Evolutionary conservation across 2,797 vertebrate species (phyloP).

Genomic region (Rhyacichthys aspro): DNA sequence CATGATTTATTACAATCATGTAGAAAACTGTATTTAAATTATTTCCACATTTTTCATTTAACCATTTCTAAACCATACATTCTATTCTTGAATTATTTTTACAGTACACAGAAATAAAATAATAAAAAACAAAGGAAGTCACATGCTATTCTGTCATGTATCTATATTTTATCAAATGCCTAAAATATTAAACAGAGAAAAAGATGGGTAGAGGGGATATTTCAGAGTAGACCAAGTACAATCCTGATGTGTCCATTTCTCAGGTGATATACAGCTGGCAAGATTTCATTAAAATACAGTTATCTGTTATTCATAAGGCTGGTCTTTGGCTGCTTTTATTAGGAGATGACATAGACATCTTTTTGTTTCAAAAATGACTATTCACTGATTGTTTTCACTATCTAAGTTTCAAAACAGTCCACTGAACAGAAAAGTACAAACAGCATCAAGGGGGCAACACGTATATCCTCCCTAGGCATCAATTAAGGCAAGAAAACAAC

Average conservation of each 20-base stretch:
- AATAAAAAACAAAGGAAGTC: too few relatives aligned
- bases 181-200: conserved; percentile 55
- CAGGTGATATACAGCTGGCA: conserved; percentile 38
- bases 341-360: conserved; percentile 17
- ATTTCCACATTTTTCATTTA: conserved; percentile 3
- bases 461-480: too few relatives aligned
- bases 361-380: too few relatives aligned
- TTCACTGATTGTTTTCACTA: too few relatives aligned
- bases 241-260: conserved; percentile 6
- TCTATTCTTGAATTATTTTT: conserved; percentile 4
- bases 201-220: conserved; percentile 2
- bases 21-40: too few relatives aligned
- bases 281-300: conserved; percentile 27
- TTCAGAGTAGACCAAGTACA: conserved; percentile 15
- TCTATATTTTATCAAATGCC: conserved; percentile 45
- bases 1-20: not conserved
- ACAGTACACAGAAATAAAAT: conserved; percentile 30
- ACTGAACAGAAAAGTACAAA: too few relatives aligned
- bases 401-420: too few relatives aligned
- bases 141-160: conserved; percentile 41
- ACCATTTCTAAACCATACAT: not conserved
- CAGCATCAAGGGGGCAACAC: too few relatives aligned
- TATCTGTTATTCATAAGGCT: too few relatives aligned
- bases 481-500: too few relatives aligned
- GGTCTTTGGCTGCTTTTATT: not conserved